Percentiles rank a stretch among this genome's conserved stretches.
Conservation (phyloP, 2,888 invertebrate genomes). For the Psylliodes chrysocephalus region DNA sequence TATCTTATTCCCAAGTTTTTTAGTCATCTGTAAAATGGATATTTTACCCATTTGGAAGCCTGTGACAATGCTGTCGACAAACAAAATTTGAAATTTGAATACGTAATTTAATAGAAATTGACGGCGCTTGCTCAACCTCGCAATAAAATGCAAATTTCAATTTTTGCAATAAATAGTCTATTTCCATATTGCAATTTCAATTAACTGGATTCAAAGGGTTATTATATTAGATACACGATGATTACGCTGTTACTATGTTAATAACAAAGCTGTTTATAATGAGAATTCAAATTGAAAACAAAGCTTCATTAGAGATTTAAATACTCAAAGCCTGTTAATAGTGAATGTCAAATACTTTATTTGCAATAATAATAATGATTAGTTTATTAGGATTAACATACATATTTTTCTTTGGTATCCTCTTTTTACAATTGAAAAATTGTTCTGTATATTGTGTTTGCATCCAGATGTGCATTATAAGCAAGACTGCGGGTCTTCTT, state of each 20-base stretch:
- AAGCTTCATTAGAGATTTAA: constrained; percentile 12
- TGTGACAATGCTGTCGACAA: neutral
- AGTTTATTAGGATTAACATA: too few relatives aligned
- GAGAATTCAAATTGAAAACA: constrained; percentile 18
- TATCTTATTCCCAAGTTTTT: too few relatives aligned
- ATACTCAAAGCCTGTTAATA: too few relatives aligned
- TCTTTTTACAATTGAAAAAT: too few relatives aligned
- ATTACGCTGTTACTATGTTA: constrained; percentile 1
- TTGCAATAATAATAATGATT: too few relatives aligned
- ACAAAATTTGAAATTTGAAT: neutral
- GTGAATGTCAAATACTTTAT: too few relatives aligned
- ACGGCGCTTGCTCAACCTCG: neutral
- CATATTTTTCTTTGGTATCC: too few relatives aligned
- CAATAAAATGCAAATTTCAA: constrained; percentile 21
- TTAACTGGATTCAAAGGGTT: constrained; percentile 18
- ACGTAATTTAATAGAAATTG: neutral
- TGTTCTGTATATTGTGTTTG: too few relatives aligned
- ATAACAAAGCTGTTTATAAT: constrained; percentile 4
- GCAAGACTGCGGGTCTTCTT: too few relatives aligned
- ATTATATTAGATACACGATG: constrained; percentile 19
- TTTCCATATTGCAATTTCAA: constrained; percentile 21
- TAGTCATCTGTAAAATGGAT: too few relatives aligned
- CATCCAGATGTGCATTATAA: too few relatives aligned
- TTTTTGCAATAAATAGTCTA: constrained; percentile 21
- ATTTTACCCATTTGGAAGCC: too few relatives aligned